Conservation (phyloP, 2,888 invertebrate genomes). For the Athalia circularis region DNA sequence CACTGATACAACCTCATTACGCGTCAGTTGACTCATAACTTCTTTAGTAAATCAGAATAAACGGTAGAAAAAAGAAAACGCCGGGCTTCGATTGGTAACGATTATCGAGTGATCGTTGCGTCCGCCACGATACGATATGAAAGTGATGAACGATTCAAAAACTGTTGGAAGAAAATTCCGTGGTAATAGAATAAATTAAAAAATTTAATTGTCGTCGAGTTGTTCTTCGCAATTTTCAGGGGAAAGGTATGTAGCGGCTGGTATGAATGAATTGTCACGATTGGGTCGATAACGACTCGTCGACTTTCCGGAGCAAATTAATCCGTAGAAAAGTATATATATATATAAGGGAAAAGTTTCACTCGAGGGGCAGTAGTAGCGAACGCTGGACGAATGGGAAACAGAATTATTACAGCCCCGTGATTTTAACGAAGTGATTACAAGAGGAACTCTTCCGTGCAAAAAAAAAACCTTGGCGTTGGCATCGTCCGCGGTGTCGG, state of each 20-base stretch:
- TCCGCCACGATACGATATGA: not conserved
- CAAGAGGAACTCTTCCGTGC: not conserved
- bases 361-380: not conserved
- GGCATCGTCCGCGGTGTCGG: no score
- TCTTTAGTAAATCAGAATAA: not conserved
- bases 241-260: not conserved
- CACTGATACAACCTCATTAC: slow-evolving; percentile 14
- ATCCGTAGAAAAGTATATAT: not conserved
- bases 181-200: not conserved
- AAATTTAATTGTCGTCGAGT: not conserved
- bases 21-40: not conserved
- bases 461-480: no score
- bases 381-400: slow-evolving; percentile 28
- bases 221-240: not conserved
- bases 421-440: slow-evolving; percentile 25
- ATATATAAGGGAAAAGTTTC: slow-evolving; percentile 16
- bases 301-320: slow-evolving; percentile 32
- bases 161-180: not conserved
- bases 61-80: not conserved
- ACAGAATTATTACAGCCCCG: slow-evolving; percentile 21
- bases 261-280: slow-evolving; percentile 9
- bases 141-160: not conserved
- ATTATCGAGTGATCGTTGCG: not conserved
- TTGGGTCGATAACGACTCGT: slow-evolving; percentile 20
- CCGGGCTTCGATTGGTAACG: not conserved